These are phyloP conservation scores for Allacma fusca DNA, from an alignment of 2,888 invertebrate genomes.

Conservation along the genomic window DNA sequence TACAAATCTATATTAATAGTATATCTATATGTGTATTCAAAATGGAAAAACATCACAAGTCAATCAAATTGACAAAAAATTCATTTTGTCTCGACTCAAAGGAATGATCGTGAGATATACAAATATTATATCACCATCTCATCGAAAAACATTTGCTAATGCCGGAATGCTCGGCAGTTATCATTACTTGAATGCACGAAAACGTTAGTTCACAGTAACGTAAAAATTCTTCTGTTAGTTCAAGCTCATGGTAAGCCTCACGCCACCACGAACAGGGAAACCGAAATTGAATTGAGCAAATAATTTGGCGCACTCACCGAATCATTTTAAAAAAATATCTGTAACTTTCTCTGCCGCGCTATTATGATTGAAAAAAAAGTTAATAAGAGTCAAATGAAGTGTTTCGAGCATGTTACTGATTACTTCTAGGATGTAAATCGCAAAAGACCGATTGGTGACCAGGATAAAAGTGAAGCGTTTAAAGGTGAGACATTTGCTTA, in stretches of 20 bases:
- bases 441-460: not conserved
- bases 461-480: not conserved
- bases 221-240: not conserved
- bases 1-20: conserved; percentile 22
- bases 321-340: not conserved
- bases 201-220: not conserved
- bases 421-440: not conserved
- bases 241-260: not conserved
- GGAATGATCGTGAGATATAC: conserved; percentile 39
- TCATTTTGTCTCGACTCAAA: conserved; percentile 37
- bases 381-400: not conserved
- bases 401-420: no score
- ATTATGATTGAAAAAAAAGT: not conserved
- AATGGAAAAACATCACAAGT: conserved; percentile 45
- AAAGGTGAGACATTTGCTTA: conserved; percentile 10
- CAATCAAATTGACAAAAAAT: conserved; percentile 36
- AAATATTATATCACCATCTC: conserved; percentile 32
- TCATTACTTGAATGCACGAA: not conserved
- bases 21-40: conserved; percentile 37
- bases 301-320: not conserved
- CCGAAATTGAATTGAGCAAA: no score
- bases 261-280: no score
- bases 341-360: not conserved
- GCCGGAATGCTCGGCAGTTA: not conserved
- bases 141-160: conserved; percentile 16